A percentile compares a stretch with the other conserved stretches of the same genome.
phyloP scores from a whole-genome alignment of 2,888 invertebrate genomes.

The Apodemia zela region DNA sequence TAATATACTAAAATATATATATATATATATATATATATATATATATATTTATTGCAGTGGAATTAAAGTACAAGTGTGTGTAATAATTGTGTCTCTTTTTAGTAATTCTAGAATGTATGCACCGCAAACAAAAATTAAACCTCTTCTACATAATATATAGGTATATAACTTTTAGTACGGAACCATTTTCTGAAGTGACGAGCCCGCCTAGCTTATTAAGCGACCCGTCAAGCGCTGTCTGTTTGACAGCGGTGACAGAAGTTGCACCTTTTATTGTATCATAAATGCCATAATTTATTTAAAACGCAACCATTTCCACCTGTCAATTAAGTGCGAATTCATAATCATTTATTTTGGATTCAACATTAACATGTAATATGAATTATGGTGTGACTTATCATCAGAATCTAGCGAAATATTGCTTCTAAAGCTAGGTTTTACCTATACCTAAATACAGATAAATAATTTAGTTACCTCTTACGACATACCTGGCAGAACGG shows the following conservation, averaged over 20 bases:
- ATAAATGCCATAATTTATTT: constrained; percentile 15
- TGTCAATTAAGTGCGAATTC: constrained; percentile 12
- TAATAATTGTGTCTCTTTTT: no score
- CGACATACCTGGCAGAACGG: no score
- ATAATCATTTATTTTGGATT: constrained; percentile 10
- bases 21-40: no score
- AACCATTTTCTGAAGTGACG: neutral
- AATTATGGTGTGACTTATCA: neutral
- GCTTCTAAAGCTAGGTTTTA: neutral
- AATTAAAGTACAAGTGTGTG: no score
- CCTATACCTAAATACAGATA: no score
- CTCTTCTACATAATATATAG: no score
- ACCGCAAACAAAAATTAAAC: no score
- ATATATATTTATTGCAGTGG: no score
- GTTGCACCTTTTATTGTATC: constrained; percentile 15
- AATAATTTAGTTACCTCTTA: no score
- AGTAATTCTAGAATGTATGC: no score
- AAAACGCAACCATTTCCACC: neutral
- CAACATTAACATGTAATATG: constrained; percentile 7
- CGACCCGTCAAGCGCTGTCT: neutral
- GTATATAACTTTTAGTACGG: neutral
- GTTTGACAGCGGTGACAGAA: constrained; percentile 14
- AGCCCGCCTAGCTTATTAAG: neutral
- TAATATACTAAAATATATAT: no score
- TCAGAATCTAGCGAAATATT: neutral